These are phyloP conservation scores for Rhea americana DNA, from an alignment of 2,113 vertebrate species.

Conservation along the genomic window DNA sequence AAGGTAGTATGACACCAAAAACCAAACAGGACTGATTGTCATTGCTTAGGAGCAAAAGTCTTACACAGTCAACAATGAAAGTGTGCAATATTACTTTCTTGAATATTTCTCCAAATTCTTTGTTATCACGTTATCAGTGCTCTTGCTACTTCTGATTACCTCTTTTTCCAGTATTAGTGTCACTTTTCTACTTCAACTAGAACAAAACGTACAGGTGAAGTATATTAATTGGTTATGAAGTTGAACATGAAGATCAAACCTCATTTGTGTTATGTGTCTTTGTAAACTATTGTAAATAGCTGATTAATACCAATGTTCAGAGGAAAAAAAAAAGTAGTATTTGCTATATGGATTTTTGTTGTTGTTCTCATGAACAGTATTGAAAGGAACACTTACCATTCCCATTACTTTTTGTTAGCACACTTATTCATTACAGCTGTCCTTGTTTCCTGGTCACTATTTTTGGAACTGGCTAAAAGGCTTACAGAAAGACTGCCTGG, in stretches of 20 bases:
- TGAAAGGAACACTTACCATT: conserved; percentile 55
- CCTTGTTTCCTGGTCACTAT: conserved; percentile 39
- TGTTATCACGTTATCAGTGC: conserved; percentile 40
- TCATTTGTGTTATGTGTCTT: conserved; percentile 70
- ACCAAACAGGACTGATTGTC: conserved; percentile 60
- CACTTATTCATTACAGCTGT: conserved; percentile 43
- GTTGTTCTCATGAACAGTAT: conserved; percentile 59
- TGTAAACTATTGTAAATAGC: conserved; percentile 77
- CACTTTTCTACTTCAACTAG: conserved; percentile 73
- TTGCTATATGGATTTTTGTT: conserved; percentile 26
- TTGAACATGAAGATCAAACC: conserved; percentile 75
- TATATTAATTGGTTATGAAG: conserved; percentile 65
- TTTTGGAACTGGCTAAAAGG: conserved; percentile 19
- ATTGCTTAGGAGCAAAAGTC: conserved; percentile 60
- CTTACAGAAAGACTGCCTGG: not conserved
- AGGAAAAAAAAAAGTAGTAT: conserved; percentile 31
- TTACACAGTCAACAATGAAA: conserved; percentile 57
- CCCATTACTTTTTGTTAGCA: conserved; percentile 42
- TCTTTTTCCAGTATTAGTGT: conserved; percentile 76
- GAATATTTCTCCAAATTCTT: conserved; percentile 56
- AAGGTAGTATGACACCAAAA: conserved; percentile 63
- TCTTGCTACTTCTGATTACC: conserved; percentile 68
- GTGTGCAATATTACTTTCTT: conserved; percentile 73
- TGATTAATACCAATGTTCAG: conserved; percentile 57
- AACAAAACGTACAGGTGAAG: conserved; percentile 60